Percentiles rank a stretch among this genome's conserved stretches.
Conservation (phyloP, 2,797 vertebrate species). For the Lerista edwardsae region DNA sequence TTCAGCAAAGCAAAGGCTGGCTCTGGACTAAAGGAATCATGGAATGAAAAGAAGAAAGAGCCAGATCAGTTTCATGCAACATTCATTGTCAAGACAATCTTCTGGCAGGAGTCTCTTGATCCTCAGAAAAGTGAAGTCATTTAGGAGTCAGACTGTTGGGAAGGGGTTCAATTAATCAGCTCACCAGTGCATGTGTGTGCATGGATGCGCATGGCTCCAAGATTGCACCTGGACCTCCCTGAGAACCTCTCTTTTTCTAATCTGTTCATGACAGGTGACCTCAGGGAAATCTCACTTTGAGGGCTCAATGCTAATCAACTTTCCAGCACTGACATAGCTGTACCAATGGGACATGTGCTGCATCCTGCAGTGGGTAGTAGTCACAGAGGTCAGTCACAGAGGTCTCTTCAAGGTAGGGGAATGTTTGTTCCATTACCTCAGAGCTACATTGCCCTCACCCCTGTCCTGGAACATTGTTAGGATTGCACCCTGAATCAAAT, state of each 20-base stretch:
- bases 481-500: no score
- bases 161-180: not conserved
- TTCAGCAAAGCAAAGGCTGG: not conserved
- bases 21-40: not conserved
- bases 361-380: no score
- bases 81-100: not conserved
- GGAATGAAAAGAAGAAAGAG: not conserved
- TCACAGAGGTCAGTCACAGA: no score
- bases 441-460: no score
- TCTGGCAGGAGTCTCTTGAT: not conserved
- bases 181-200: no score
- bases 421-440: no score
- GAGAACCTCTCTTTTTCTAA: not conserved
- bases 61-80: not conserved
- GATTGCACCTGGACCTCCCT: not conserved
- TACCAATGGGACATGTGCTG: no score
- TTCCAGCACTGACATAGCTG: no score
- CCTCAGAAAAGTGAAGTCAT: not conserved
- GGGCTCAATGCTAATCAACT: no score
- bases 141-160: not conserved
- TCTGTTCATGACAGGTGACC: not conserved
- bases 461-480: no score
- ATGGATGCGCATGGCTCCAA: no score
- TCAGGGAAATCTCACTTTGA: not conserved
- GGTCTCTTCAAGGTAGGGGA: no score